Percentiles rank a stretch among this genome's conserved stretches.
These are phyloP conservation scores for Odontothrips loti DNA, from an alignment of 2,888 invertebrate species.

Conservation along the genomic window DNA sequence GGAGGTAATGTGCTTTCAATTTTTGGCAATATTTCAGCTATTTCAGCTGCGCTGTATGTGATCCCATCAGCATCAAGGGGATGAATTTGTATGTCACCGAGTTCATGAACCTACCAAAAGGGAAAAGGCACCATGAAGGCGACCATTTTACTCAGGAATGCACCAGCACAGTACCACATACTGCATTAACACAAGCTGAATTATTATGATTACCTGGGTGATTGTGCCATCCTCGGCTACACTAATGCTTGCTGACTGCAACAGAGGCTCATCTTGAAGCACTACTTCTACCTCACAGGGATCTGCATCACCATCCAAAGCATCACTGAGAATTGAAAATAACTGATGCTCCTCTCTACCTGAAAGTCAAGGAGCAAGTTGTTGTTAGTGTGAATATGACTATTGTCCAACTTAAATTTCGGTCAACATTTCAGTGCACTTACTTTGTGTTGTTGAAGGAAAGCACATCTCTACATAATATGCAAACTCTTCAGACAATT, in stretches of 20 bases:
- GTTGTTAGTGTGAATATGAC: not conserved
- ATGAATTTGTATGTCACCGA: not conserved
- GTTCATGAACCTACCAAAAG: not conserved
- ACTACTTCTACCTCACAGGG: slow-evolving; percentile 37
- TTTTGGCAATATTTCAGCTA: not conserved
- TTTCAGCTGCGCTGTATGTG: slow-evolving; percentile 1
- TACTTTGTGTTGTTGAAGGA: slow-evolving; percentile 28
- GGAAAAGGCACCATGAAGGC: not conserved
- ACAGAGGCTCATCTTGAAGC: slow-evolving; percentile 16
- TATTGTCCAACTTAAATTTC: not conserved
- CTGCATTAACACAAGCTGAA: too few relatives aligned
- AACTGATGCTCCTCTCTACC: slow-evolving; percentile 35
- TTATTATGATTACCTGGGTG: not conserved
- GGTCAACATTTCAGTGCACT: not conserved
- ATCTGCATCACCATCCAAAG: slow-evolving; percentile 33
- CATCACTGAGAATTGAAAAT: slow-evolving; percentile 35
- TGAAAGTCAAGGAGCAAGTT: not conserved
- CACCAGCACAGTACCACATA: not conserved
- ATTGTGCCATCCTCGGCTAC: slow-evolving; percentile 30
- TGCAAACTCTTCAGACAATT: slow-evolving; percentile 58
- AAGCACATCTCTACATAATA: slow-evolving; percentile 48
- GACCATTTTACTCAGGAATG: not conserved
- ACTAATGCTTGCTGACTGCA: slow-evolving; percentile 16
- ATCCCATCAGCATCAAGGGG: not conserved
- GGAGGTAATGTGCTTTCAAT: not conserved